Base-by-base conservation (phyloP, 2,888 invertebrate genomes). In the Rutpela maculata region DNA sequence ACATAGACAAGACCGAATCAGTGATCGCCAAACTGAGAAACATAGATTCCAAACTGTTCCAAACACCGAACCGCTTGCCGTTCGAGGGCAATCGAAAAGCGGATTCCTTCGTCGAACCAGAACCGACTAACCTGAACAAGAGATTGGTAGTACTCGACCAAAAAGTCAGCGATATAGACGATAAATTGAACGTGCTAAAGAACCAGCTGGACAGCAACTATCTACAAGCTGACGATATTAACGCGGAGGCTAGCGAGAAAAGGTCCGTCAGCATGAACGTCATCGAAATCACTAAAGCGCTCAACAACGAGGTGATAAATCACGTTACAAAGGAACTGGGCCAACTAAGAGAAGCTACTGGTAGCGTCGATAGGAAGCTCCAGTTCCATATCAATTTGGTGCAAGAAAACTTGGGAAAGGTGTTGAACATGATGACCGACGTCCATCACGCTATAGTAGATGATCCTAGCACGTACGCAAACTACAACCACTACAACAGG, bases 231-330 rank as follows among this genome's bases (percentile, higher is more conserved):
- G 96, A 96, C 86, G 96, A 96, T 85, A 95, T 96, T 78, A 96
- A 96, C 86, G 96, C 95, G 0, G 96, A 96, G 88, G 96, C 96
- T 0, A 96, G 96, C 85, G 96, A 96, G 89, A 96, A 95, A 90
- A 96, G 96, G 86, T 95, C 96, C 1, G 93, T 96, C 66, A 95
- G 95, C 87, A 93, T 96, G 91, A 96, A 95, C 87, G 94, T 95
- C 15, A 92, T 95, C 71, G 96, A 96, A 89, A 95, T 95, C 77
- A 95, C 95, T 1, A 96, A 96, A 90, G 93, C 95, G n/a, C 92
- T 96, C 87, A 96, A 95, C 88, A 92, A 94, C 26, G 96, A 96
- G 90, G 94, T 95, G 43, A 93, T 96, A 88, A 94, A 93, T 85
- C 95, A 95, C 89, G 93, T 96, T 35, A 94, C 95, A n/a, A 94